These are phyloP conservation scores for Euclidia mi DNA, from an alignment of 2,888 invertebrate genomes.

Conservation along the genomic window DNA sequence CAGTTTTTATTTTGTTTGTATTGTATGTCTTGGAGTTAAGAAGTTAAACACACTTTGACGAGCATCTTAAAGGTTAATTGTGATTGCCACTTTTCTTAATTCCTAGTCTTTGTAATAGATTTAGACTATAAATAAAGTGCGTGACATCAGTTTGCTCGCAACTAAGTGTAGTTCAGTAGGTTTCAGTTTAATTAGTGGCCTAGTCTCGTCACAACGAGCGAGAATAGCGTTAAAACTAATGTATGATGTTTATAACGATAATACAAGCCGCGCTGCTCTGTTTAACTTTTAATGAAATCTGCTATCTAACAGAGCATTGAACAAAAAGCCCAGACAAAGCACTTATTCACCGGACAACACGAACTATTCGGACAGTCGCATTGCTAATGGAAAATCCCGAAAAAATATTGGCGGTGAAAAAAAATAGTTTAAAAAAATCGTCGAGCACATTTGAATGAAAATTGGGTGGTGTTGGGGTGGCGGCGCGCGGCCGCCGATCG, in stretches of 20 bases:
- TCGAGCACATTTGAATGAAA: slow-evolving; percentile 88
- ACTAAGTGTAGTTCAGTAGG: slow-evolving; percentile 19
- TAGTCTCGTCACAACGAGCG: slow-evolving; percentile 32
- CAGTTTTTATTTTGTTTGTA: slow-evolving; percentile 28
- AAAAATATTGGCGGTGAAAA: slow-evolving; percentile 83
- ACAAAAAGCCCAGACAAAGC: slow-evolving; percentile 68
- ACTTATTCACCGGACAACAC: slow-evolving; percentile 73
- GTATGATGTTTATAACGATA: slow-evolving; percentile 36
- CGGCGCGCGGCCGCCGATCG: slow-evolving; percentile 79
- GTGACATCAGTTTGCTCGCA: slow-evolving; percentile 19
- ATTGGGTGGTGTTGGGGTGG: slow-evolving; percentile 84
- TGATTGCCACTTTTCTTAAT: slow-evolving; percentile 1
- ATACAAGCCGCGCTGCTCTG: slow-evolving; percentile 32
- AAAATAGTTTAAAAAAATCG: slow-evolving; percentile 84
- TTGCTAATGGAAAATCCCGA: slow-evolving; percentile 87
- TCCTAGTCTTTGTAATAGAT: slow-evolving; percentile 3
- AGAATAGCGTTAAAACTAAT: slow-evolving; percentile 41
- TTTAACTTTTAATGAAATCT: slow-evolving; percentile 75
- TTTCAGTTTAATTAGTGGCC: slow-evolving; percentile 27
- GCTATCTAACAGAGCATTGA: slow-evolving; percentile 56
- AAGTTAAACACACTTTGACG: too few species aligned
- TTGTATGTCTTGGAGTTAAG: slow-evolving; percentile 1
- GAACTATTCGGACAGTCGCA: slow-evolving; percentile 79
- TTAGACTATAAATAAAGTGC: slow-evolving; percentile 13
- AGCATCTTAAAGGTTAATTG: slow-evolving; percentile 1